Evolutionary conservation across 1,140 invertebrate genomes (phyloP).

Genomic region (Orius insidiosus): DNA sequence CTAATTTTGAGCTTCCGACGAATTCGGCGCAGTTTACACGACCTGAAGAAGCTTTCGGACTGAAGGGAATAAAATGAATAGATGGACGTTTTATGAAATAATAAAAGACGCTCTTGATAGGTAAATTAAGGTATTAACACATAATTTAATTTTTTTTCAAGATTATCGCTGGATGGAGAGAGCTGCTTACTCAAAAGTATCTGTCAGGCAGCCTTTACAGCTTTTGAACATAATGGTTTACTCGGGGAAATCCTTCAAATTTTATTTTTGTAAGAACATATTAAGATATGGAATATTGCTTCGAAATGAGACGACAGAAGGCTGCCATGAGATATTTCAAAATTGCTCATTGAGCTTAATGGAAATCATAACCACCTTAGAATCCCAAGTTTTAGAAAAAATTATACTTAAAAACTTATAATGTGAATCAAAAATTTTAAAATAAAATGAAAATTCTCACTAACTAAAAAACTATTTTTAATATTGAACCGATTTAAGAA

Average conservation of each 20-base stretch:
- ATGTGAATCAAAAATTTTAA: no score
- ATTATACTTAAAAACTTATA: no score
- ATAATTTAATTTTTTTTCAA: background rate
- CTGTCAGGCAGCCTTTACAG: constrained; percentile 51
- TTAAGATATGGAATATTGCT: no score
- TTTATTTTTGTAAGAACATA: constrained; percentile 45
- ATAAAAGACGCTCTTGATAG: constrained; percentile 23
- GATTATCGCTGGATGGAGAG: constrained; percentile 26
- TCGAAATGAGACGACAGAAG: constrained; percentile 20
- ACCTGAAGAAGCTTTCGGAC: constrained; percentile 32
- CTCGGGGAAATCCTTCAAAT: constrained; percentile 47
- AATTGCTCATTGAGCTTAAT: constrained; percentile 23
- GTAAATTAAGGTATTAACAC: constrained; percentile 4
- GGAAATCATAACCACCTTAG: constrained; percentile 15
- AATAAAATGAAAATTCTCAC: no score
- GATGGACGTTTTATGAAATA: constrained; percentile 28
- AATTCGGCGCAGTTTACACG: constrained; percentile 39
- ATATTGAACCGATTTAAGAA: no score
- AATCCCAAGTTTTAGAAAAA: background rate
- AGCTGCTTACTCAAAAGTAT: constrained; percentile 50
- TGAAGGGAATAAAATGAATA: constrained; percentile 17
- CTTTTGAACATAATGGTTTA: constrained; percentile 38
- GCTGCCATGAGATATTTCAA: constrained; percentile 24
- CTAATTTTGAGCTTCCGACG: constrained; percentile 36
- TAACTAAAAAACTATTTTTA: no score